phyloP scores from a whole-genome alignment of 2,797 vertebrate genomes.

The Tadarida brasiliensis region DNA sequence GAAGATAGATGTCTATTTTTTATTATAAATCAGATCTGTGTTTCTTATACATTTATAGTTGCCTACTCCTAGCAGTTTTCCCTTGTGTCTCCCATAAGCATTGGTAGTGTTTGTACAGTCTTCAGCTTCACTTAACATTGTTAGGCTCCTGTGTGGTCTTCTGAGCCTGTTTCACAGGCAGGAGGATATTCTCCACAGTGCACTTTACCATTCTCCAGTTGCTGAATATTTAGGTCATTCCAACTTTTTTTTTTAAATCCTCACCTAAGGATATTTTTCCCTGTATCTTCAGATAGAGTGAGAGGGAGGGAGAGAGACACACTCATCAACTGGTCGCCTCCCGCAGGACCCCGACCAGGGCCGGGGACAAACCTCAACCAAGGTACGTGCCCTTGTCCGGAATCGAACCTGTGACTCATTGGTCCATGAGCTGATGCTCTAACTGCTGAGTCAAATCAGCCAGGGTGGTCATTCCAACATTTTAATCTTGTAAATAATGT shows the following conservation, averaged over 20 bases:
- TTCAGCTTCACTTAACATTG: not conserved
- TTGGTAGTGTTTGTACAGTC: not conserved
- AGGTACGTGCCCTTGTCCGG: too few species aligned
- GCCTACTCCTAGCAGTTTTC: not conserved
- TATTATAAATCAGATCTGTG: not conserved
- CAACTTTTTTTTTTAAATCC: not conserved
- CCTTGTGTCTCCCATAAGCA: not conserved
- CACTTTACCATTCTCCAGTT: not conserved
- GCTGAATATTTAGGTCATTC: conserved; percentile 2
- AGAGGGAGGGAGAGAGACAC: not conserved
- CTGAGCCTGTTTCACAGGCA: not conserved
- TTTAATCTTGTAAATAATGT: conserved; percentile 23
- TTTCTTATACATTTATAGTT: not conserved
- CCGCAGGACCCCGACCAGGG: too few species aligned
- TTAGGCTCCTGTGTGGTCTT: not conserved
- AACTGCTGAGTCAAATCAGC: too few species aligned
- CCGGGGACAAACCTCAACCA: too few species aligned
- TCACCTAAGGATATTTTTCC: too few species aligned
- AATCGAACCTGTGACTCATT: too few species aligned
- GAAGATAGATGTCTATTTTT: not conserved
- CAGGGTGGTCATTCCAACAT: not conserved
- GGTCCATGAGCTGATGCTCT: too few species aligned
- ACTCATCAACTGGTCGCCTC: too few species aligned
- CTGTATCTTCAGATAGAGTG: not conserved
- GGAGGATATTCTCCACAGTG: not conserved